A percentile compares a stretch with the other conserved stretches of the same genome.
Evolutionary conservation across 1,140 invertebrate species (phyloP).

Genomic region (Leptopilina boulardi): DNA sequence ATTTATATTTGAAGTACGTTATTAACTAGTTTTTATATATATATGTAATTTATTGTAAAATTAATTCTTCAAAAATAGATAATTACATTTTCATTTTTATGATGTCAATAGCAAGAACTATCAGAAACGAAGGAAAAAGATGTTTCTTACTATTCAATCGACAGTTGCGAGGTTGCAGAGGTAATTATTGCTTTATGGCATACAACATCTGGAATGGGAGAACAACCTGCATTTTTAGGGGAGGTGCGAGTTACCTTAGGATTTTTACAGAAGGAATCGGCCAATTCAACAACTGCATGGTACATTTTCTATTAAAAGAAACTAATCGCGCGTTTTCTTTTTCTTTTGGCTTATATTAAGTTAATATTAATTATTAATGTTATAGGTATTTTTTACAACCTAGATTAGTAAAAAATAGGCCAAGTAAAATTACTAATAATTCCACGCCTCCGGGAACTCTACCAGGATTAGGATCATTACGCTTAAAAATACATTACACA

Average conservation of each 20-base stretch:
- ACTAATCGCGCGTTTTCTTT: neutral
- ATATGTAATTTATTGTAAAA: neutral
- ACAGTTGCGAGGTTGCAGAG: constrained; percentile 82
- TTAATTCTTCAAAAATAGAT: neutral
- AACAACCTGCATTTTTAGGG: constrained; percentile 87
- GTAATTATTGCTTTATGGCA: constrained; percentile 90
- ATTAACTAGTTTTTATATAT: neutral
- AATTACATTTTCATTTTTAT: constrained; percentile 32
- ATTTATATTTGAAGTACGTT: constrained; percentile 87
- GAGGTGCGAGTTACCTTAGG: constrained; percentile 88
- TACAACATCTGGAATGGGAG: constrained; percentile 85
- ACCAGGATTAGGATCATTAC: constrained; percentile 85
- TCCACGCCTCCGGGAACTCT: constrained; percentile 83
- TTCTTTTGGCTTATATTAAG: too few relatives aligned
- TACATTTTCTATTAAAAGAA: constrained; percentile 42
- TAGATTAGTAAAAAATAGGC: constrained; percentile 79
- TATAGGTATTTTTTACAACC: constrained; percentile 91
- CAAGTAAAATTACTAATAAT: constrained; percentile 78
- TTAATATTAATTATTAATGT: constrained; percentile 31
- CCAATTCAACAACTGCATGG: constrained; percentile 80
- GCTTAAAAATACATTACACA: constrained; percentile 91
- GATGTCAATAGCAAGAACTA: constrained; percentile 63
- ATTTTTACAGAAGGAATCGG: constrained; percentile 80
- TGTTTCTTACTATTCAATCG: constrained; percentile 70
- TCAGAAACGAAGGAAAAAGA: constrained; percentile 71